These are phyloP conservation scores for Orthonyx spaldingii DNA, from an alignment of 2,113 vertebrate species.

Conservation along the genomic window DNA sequence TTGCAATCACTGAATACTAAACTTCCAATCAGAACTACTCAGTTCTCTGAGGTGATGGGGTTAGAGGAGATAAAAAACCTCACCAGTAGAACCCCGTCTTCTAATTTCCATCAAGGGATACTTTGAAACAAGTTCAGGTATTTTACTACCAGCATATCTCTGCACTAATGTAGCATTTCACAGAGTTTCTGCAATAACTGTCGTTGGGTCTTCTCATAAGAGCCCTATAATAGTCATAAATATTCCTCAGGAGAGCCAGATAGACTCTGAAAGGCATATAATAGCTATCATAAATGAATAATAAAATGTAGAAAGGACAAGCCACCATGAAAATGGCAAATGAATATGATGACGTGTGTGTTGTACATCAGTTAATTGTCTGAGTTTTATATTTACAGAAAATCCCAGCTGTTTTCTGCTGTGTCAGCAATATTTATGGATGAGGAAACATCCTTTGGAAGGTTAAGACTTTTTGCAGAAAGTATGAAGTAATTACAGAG, in stretches of 20 bases:
- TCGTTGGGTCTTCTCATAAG: constrained; percentile 78
- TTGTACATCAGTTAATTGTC: constrained; percentile 72
- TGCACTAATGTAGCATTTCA: constrained; percentile 76
- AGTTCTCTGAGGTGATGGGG: constrained; percentile 49
- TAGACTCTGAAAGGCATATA: constrained; percentile 75
- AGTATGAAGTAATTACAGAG: neutral
- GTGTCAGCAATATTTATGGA: constrained; percentile 52
- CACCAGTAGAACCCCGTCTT: constrained; percentile 37
- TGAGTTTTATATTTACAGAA: constrained; percentile 74
- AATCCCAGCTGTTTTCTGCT: constrained; percentile 59
- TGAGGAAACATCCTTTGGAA: neutral
- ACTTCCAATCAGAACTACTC: constrained; percentile 37
- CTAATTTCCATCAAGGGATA: constrained; percentile 73
- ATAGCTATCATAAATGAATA: constrained; percentile 83
- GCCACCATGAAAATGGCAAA: constrained; percentile 77
- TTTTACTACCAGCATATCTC: constrained; percentile 71
- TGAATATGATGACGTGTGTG: constrained; percentile 73
- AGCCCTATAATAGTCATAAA: constrained; percentile 77
- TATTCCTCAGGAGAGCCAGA: constrained; percentile 79
- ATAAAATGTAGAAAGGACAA: constrained; percentile 80
- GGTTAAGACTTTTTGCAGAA: neutral
- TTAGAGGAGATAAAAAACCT: constrained; percentile 43
- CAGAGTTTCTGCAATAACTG: constrained; percentile 75
- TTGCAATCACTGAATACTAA: constrained; percentile 38
- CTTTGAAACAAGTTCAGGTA: constrained; percentile 72